Conservation (phyloP, 2,113 vertebrate species). For the Paratilapia polleni region DNA sequence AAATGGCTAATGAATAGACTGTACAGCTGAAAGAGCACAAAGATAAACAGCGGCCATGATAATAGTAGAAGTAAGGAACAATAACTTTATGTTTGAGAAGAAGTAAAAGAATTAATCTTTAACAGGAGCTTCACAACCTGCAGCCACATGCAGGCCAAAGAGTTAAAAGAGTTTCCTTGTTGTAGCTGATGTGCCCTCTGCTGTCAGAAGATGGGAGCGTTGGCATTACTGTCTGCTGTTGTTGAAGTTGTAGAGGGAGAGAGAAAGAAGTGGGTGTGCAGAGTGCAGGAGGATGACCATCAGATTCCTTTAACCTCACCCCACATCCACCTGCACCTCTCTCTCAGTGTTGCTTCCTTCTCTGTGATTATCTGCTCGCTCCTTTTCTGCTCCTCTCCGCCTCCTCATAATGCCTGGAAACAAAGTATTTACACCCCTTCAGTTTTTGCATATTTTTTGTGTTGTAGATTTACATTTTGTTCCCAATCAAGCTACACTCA, state of each 20-base stretch:
- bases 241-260: conserved; percentile 36
- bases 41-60: conserved; percentile 54
- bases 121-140: neutral
- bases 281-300: conserved; percentile 8
- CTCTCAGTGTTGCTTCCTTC: conserved; percentile 26
- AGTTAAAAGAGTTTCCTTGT: conserved; percentile 13
- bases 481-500: neutral
- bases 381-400: neutral
- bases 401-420: conserved; percentile 7
- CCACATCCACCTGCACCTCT: conserved; percentile 56
- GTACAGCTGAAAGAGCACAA: conserved; percentile 75
- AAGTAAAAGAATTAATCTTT: neutral
- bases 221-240: neutral
- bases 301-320: conserved; percentile 20
- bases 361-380: neutral
- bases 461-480: neutral
- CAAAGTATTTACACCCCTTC: neutral
- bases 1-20: conserved; percentile 70
- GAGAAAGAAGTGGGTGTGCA: conserved; percentile 23
- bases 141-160: neutral
- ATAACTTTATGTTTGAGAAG: neutral
- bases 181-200: conserved; percentile 7
- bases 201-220: conserved; percentile 11
- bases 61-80: conserved; percentile 42
- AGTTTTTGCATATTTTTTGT: neutral